Evolutionary conservation across 2,113 vertebrate genomes (phyloP).

Genomic region (Melospiza melodia): DNA sequence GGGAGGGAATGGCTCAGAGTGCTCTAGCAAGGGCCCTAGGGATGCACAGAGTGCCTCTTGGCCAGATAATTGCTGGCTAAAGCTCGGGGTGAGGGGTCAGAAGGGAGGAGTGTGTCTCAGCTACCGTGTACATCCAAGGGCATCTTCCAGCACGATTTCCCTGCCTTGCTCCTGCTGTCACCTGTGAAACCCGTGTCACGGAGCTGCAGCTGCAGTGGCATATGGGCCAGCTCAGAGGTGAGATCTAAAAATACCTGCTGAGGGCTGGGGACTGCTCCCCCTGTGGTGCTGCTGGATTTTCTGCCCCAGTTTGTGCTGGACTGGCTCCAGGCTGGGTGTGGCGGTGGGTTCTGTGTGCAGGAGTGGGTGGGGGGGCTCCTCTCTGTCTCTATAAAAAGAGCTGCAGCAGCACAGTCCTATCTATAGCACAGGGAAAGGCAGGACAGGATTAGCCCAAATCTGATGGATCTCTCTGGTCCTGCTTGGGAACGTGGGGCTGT

Average conservation of each 20-base stretch:
- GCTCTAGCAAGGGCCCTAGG: not conserved
- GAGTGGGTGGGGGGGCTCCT: not conserved
- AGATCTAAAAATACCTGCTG: not conserved
- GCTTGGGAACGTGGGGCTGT: not conserved
- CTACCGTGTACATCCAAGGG: not conserved
- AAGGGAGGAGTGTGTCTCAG: not conserved
- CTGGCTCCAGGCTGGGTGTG: not conserved
- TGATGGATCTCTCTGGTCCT: not conserved
- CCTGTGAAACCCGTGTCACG: not conserved
- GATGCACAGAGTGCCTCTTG: not conserved
- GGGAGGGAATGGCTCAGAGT: not conserved
- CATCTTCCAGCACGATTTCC: accelerated
- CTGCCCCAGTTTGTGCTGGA: not conserved
- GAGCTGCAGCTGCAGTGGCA: not conserved
- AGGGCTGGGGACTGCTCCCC: not conserved
- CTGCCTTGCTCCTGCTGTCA: not conserved
- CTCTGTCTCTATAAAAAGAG: constrained; percentile 45
- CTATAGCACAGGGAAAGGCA: constrained; percentile 27
- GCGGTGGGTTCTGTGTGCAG: not conserved
- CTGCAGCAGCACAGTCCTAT: not conserved
- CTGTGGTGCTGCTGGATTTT: not conserved
- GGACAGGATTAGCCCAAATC: not conserved
- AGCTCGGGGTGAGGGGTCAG: not conserved
- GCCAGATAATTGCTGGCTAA: not conserved
- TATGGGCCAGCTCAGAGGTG: not conserved